Evolutionary conservation across 2,797 vertebrate genomes (phyloP).

Genomic region (Rhinophrynus dorsalis): DNA sequence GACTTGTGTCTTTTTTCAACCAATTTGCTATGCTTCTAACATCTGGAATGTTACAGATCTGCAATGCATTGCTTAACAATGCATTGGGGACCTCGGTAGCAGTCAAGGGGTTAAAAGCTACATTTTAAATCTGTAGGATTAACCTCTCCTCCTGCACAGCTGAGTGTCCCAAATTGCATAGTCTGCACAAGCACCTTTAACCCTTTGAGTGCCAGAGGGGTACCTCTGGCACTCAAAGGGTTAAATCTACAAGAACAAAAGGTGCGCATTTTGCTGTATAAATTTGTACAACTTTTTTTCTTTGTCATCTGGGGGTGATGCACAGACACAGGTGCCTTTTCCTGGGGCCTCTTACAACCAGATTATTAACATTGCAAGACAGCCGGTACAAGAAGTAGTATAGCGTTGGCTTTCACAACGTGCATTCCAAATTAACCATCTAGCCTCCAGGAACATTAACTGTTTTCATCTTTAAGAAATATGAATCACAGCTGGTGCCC

Average conservation of each 20-base stretch:
- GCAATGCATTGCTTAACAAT: no score
- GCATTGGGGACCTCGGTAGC: no score
- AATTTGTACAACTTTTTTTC: background rate
- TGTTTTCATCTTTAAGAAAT: conserved; percentile 18
- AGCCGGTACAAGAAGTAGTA: background rate
- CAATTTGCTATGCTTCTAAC: no score
- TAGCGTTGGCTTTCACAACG: conserved; percentile 2
- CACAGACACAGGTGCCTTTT: background rate
- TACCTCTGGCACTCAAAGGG: no score
- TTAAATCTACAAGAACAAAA: background rate
- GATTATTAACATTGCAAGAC: background rate
- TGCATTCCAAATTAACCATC: background rate
- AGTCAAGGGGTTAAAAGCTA: no score
- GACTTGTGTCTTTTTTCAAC: no score
- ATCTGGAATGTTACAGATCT: no score
- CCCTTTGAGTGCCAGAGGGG: no score
- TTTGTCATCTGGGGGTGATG: background rate
- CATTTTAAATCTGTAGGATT: no score
- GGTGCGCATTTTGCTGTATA: background rate
- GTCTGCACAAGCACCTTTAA: no score
- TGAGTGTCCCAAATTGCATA: no score
- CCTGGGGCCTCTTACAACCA: background rate
- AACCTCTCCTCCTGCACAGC: no score
- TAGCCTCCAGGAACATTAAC: background rate
- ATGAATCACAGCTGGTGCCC: conserved; percentile 21